Conservation (phyloP, 1,140 invertebrate genomes). For the Bombus turneri region DNA sequence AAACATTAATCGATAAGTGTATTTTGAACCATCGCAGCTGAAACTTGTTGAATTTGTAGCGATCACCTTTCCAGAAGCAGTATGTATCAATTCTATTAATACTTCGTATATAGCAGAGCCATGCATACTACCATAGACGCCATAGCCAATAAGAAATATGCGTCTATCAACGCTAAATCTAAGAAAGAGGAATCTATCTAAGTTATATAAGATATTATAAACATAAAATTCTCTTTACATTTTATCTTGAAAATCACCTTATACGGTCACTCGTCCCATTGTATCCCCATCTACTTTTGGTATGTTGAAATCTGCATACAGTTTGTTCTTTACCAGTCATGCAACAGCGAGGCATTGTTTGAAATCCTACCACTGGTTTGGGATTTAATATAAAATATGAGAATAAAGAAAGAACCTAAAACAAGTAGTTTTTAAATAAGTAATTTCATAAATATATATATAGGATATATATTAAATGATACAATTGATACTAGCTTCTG, state of each 20-base stretch:
- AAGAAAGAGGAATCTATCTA: slow-evolving; percentile 66
- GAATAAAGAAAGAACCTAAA: slow-evolving; percentile 88
- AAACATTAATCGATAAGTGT: slow-evolving; percentile 94
- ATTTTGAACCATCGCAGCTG: slow-evolving; percentile 91
- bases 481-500: slow-evolving; percentile 82
- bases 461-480: slow-evolving; percentile 12
- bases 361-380: slow-evolving; percentile 88
- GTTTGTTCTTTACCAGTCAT: slow-evolving; percentile 93
- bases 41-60: slow-evolving; percentile 91
- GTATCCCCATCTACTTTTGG: slow-evolving; percentile 93
- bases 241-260: slow-evolving; percentile 81
- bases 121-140: slow-evolving; percentile 93
- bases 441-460: slow-evolving; percentile 25
- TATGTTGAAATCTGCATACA: slow-evolving; percentile 91
- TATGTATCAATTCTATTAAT: slow-evolving; percentile 90
- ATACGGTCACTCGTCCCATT: slow-evolving; percentile 93
- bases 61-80: slow-evolving; percentile 89
- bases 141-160: slow-evolving; percentile 94
- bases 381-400: slow-evolving; percentile 92
- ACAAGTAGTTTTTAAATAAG: slow-evolving; percentile 38
- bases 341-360: slow-evolving; percentile 90
- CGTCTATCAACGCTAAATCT: slow-evolving; percentile 92
- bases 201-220: slow-evolving; percentile 7
- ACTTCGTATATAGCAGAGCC: slow-evolving; percentile 92
- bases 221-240: background rate